phyloP scores from a whole-genome alignment of 2,113 vertebrate species.

The Xerus inauris region DNA sequence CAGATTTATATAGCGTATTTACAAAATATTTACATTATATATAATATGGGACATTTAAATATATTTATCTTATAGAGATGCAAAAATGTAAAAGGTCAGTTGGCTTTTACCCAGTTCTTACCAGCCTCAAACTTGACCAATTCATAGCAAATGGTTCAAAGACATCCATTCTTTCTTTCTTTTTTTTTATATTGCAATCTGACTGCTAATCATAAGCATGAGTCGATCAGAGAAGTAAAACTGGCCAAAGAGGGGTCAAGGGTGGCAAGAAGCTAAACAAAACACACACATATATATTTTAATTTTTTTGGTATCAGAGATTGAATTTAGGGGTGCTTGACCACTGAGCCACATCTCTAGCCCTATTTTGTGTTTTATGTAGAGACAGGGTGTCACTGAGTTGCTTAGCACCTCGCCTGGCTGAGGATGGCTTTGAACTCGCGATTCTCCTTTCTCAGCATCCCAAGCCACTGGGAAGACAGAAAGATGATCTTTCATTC shows the following conservation, averaged over 20 bases:
- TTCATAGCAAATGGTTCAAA: neutral
- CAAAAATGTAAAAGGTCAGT: neutral
- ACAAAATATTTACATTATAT: neutral
- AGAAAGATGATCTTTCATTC: neutral
- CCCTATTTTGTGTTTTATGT: no score
- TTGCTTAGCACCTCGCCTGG: rapidly evolving
- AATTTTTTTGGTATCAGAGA: no score
- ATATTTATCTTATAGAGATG: neutral
- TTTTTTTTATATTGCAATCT: neutral
- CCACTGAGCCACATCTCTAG: no score
- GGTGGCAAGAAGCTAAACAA: no score
- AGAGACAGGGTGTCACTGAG: no score
- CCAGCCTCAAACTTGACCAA: neutral
- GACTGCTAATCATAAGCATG: neutral
- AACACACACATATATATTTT: no score
- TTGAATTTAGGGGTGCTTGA: no score
- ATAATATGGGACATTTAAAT: neutral
- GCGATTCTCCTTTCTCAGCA: no score
- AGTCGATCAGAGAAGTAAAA: neutral
- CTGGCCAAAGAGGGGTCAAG: neutral
- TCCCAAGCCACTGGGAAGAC: no score
- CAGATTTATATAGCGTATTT: neutral
- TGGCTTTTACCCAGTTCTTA: neutral
- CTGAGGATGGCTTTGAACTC: no score
- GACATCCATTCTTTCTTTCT: neutral